These are phyloP conservation scores for Cryptosula pallasiana DNA, from an alignment of 2,888 invertebrate species.

Conservation along the genomic window DNA sequence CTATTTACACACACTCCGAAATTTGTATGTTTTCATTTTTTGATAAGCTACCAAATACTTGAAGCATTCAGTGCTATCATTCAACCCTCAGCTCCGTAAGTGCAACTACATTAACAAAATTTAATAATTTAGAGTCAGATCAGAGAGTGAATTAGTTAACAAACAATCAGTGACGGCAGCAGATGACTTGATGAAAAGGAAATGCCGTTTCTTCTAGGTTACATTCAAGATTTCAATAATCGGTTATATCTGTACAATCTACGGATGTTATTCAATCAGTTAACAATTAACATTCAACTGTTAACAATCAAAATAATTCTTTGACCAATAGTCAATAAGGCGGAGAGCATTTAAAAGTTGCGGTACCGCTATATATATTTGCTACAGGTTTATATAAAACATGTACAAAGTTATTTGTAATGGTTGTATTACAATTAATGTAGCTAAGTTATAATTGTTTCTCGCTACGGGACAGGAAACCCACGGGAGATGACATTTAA, in stretches of 20 bases:
- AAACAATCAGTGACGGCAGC: neutral
- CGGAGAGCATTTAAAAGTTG: too few relatives aligned
- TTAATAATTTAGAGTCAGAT: neutral
- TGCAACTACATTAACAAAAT: slow-evolving; percentile 20
- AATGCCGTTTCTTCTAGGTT: neutral
- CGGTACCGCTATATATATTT: too few relatives aligned
- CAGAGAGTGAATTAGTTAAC: neutral
- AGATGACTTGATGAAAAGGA: neutral
- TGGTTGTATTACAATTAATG: too few relatives aligned
- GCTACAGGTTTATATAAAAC: too few relatives aligned
- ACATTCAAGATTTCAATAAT: neutral
- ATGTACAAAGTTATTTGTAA: too few relatives aligned
- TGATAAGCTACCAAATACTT: slow-evolving; percentile 19
- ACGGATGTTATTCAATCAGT: too few relatives aligned
- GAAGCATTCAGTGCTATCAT: neutral
- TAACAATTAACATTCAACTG: too few relatives aligned
- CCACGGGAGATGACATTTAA: slow-evolving; percentile 17
- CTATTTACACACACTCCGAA: slow-evolving; percentile 16
- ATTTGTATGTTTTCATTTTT: neutral
- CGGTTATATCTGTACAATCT: too few relatives aligned
- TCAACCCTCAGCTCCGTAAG: neutral
- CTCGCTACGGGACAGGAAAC: too few relatives aligned
- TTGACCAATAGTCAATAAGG: too few relatives aligned
- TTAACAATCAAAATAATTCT: too few relatives aligned
- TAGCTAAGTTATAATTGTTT: too few relatives aligned